Conservation (phyloP, 2,797 vertebrate genomes). For the Poecile montanus region DNA sequence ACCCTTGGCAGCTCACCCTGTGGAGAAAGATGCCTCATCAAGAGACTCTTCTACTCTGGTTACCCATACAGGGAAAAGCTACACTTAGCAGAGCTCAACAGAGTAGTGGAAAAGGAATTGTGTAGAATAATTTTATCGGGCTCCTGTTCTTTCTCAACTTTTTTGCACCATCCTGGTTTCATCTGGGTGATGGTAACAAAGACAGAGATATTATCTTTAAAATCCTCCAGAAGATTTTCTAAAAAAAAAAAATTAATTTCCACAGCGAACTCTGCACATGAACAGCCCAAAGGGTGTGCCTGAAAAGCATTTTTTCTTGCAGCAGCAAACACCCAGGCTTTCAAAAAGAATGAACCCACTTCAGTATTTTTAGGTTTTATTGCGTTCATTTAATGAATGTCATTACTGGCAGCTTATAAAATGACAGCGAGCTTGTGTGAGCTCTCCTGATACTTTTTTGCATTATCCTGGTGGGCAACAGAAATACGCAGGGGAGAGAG, state of each 20-base stretch:
- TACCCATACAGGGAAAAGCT: neutral
- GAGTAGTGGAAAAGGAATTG: neutral
- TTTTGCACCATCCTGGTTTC: constrained; percentile 30
- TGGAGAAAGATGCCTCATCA: neutral
- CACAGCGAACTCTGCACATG: neutral
- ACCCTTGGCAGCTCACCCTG: neutral
- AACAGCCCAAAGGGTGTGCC: constrained; percentile 8
- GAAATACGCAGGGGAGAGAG: constrained; percentile 44
- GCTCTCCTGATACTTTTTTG: constrained; percentile 39
- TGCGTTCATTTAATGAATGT: constrained; percentile 18
- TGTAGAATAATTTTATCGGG: neutral
- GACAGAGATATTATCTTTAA: neutral
- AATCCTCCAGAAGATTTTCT: neutral
- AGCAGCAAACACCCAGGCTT: constrained; percentile 36
- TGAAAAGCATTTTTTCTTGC: constrained; percentile 15
- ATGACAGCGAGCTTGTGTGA: constrained; percentile 29
- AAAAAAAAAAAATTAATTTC: neutral
- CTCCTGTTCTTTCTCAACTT: neutral
- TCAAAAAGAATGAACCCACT: constrained; percentile 12
- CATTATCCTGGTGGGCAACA: constrained; percentile 52
- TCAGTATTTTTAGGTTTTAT: constrained; percentile 44
- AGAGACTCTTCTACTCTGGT: neutral
- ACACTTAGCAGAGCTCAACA: neutral
- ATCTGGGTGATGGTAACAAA: neutral
- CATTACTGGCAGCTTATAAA: constrained; percentile 54